phyloP scores from a whole-genome alignment of 2,888 invertebrate genomes.

The Macrosiphum euphorbiae region DNA sequence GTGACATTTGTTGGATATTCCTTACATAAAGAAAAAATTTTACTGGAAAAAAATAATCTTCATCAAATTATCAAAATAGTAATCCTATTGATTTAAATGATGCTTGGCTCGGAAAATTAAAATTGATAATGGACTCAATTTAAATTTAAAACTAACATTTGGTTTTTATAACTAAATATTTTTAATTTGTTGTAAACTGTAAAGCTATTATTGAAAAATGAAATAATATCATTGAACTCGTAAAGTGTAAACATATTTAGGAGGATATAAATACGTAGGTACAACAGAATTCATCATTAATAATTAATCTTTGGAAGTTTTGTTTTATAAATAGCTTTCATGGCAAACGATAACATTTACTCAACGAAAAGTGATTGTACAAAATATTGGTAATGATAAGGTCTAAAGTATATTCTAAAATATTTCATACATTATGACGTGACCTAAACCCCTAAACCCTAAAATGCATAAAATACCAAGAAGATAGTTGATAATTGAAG shows the following conservation, averaged over 20 bases:
- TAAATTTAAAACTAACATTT: background rate
- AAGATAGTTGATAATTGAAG: slow-evolving; percentile 1
- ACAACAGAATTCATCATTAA: background rate
- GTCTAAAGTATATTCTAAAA: background rate
- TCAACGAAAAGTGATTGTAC: background rate
- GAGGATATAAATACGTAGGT: background rate
- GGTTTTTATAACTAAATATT: background rate
- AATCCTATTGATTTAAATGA: too few relatives aligned
- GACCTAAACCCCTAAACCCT: background rate
- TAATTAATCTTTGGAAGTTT: background rate
- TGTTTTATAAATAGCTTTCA: background rate
- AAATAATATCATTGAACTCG: background rate
- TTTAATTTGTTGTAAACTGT: background rate
- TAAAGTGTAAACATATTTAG: background rate
- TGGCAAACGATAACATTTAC: slow-evolving; percentile 1
- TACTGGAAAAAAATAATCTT: too few relatives aligned
- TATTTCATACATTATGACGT: background rate
- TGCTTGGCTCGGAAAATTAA: too few relatives aligned
- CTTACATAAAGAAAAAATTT: too few relatives aligned
- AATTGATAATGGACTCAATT: too few relatives aligned
- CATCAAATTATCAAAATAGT: too few relatives aligned
- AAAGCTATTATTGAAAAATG: background rate
- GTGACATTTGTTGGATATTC: background rate
- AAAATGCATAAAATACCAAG: background rate
- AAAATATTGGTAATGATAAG: background rate